Conservation (phyloP, 2,113 vertebrate species). For the Tragelaphus buxtoni region DNA sequence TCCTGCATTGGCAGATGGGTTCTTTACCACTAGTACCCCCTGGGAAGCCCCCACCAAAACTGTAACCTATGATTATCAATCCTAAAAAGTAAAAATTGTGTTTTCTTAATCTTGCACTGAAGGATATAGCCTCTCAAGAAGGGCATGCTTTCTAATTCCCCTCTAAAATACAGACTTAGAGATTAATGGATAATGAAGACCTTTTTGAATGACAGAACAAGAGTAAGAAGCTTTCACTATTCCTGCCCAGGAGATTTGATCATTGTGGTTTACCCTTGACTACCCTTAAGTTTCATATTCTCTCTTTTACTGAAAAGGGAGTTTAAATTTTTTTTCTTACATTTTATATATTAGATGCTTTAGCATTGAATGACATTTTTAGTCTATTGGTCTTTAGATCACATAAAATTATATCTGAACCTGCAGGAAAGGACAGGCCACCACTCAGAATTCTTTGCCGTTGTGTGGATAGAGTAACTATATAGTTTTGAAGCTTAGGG, state of each 20-base stretch:
- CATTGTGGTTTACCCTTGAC: background rate
- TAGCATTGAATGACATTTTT: background rate
- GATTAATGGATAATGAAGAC: background rate
- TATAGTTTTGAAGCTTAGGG: background rate
- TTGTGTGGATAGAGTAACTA: background rate
- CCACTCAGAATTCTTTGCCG: background rate
- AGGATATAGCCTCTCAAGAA: background rate
- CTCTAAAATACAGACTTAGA: background rate
- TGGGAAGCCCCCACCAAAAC: background rate
- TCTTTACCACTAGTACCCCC: background rate
- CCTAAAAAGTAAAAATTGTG: background rate
- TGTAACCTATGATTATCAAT: background rate
- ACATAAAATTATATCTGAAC: background rate
- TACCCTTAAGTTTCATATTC: background rate
- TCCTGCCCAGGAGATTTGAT: background rate
- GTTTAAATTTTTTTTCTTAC: background rate
- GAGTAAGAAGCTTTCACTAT: rapidly evolving
- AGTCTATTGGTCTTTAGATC: background rate
- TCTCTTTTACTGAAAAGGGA: background rate
- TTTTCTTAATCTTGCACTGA: background rate
- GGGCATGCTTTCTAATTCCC: background rate
- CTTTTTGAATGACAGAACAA: background rate
- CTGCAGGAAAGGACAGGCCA: background rate
- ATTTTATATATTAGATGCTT: background rate
- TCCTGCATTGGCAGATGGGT: background rate